Evolutionary conservation across 2,113 vertebrate species (phyloP).

Genomic region (Hippopotamus amphibius): DNA sequence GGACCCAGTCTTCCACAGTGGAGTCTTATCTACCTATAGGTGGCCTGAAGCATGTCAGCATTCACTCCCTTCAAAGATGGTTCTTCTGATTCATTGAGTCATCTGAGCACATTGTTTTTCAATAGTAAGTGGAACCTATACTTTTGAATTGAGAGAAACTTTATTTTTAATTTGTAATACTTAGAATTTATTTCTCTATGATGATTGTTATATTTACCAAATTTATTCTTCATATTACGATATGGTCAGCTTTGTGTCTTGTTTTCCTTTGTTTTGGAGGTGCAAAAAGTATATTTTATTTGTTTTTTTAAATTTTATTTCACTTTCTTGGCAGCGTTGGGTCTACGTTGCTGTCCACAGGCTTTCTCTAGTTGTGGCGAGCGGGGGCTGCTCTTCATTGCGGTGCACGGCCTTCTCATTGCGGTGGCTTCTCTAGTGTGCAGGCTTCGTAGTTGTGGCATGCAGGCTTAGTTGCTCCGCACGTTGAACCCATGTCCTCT

Average conservation of each 20-base stretch:
- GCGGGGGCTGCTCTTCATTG: too few relatives aligned
- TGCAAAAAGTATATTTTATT: neutral
- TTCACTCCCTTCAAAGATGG: neutral
- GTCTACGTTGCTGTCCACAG: too few relatives aligned
- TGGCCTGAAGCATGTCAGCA: neutral
- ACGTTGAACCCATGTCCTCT: too few relatives aligned
- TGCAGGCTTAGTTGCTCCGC: too few relatives aligned
- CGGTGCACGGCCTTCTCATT: too few relatives aligned
- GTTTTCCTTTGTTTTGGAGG: neutral
- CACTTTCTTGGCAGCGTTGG: too few relatives aligned
- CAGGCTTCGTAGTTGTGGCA: too few relatives aligned
- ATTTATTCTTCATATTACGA: neutral
- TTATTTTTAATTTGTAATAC: neutral
- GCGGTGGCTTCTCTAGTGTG: too few relatives aligned
- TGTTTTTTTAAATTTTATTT: too few relatives aligned
- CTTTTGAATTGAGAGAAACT: neutral
- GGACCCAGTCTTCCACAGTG: neutral
- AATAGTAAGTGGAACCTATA: neutral
- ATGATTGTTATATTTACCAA: neutral
- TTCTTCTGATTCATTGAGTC: neutral
- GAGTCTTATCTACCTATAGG: neutral
- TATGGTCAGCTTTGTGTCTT: neutral
- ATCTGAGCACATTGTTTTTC: neutral
- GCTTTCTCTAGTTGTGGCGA: too few relatives aligned
- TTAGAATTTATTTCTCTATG: neutral